Evolutionary conservation across 2,113 vertebrate species (phyloP).

Genomic region (Pseudopodoces humilis): DNA sequence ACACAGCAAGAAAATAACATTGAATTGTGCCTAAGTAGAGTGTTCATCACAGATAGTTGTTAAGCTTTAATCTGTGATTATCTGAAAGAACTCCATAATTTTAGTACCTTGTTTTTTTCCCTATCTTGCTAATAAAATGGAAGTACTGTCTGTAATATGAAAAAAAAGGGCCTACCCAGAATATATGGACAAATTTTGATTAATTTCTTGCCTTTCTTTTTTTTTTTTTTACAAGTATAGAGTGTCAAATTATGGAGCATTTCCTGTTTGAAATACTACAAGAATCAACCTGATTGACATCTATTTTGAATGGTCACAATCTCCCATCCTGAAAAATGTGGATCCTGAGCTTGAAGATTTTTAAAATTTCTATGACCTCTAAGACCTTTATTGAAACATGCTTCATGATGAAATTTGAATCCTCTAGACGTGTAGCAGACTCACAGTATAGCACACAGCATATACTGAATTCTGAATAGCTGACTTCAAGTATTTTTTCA

Average conservation of each 20-base stretch:
- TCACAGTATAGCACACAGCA: neutral
- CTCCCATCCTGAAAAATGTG: neutral
- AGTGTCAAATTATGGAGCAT: neutral
- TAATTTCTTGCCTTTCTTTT: neutral
- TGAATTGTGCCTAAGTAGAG: neutral
- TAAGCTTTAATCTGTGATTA: neutral
- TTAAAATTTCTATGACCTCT: neutral
- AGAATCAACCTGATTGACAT: neutral
- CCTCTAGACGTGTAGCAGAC: neutral
- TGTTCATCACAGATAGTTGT: neutral
- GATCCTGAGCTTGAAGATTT: neutral
- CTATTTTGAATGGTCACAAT: neutral
- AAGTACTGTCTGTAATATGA: neutral
- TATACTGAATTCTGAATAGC: neutral
- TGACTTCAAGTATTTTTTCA: neutral
- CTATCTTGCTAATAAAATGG: neutral
- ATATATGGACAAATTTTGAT: neutral
- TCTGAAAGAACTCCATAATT: neutral
- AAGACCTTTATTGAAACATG: neutral
- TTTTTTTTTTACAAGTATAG: neutral
- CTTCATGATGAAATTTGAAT: neutral
- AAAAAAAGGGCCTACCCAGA: neutral
- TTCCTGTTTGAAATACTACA: neutral
- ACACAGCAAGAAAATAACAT: slow-evolving; percentile 10
- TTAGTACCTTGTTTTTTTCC: neutral